These are phyloP conservation scores for Globia sparganii DNA, from an alignment of 2,888 invertebrate species.

Conservation along the genomic window DNA sequence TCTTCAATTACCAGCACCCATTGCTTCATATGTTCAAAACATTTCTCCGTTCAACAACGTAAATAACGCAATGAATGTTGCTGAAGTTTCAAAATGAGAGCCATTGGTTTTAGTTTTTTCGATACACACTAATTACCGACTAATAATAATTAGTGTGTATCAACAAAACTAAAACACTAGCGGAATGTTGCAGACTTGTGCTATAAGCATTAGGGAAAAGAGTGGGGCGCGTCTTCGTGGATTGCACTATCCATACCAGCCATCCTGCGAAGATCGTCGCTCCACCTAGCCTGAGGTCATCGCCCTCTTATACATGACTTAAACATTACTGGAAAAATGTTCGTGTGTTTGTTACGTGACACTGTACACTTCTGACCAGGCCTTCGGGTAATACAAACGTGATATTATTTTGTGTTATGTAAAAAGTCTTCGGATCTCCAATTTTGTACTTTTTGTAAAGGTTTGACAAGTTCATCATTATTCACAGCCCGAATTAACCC, in stretches of 20 bases:
- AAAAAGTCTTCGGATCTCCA: not conserved
- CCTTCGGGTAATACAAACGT: not conserved
- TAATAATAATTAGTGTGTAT: too few species aligned
- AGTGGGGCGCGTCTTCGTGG: too few species aligned
- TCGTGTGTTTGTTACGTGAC: not conserved
- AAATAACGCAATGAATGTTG: not conserved
- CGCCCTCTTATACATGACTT: not conserved
- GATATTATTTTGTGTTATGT: not conserved
- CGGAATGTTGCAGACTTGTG: too few species aligned
- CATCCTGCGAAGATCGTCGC: too few species aligned
- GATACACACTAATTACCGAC: too few species aligned
- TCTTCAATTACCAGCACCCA: not conserved
- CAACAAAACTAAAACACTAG: too few species aligned
- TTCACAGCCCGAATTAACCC: not conserved
- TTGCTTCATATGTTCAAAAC: not conserved
- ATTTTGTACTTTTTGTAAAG: not conserved
- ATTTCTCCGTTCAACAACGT: not conserved
- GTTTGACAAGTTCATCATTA: not conserved
- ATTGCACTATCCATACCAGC: too few species aligned
- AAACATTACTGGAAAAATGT: not conserved
- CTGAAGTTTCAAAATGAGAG: too few species aligned
- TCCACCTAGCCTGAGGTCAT: too few species aligned
- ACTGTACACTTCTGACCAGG: not conserved
- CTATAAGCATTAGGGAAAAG: too few species aligned
- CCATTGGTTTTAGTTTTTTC: too few species aligned